Conservation (phyloP, 2,113 vertebrate species). For the Shinisaurus crocodilurus region DNA sequence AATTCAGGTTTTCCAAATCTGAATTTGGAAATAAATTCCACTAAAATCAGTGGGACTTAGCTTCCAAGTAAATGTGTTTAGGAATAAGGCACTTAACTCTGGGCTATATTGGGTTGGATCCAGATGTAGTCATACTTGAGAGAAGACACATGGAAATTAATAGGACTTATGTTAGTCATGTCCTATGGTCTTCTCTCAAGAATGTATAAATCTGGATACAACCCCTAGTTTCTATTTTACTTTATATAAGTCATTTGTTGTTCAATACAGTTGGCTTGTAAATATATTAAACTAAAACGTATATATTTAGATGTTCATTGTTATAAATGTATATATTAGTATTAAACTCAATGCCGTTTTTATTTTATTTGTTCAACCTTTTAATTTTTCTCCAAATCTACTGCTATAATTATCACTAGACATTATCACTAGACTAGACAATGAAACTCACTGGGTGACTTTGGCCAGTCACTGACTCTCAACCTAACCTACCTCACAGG, state of each 20-base stretch:
- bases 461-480: no score
- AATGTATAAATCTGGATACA: no score
- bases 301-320: neutral
- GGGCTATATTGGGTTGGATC: no score
- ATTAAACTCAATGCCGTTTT: neutral
- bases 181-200: neutral
- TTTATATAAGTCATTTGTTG: neutral
- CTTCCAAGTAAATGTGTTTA: neutral
- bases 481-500: no score
- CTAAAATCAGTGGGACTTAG: neutral
- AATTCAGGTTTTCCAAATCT: neutral
- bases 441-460: no score
- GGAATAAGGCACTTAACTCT: neutral
- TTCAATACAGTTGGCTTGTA: neutral
- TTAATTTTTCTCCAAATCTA: neutral
- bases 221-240: neutral
- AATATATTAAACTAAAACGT: neutral
- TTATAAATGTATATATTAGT: neutral
- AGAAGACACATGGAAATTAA: no score
- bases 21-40: neutral
- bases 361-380: neutral
- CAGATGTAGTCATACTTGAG: no score
- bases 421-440: no score
- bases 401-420: neutral
- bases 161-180: no score